Evolutionary conservation across 2,797 vertebrate genomes (phyloP).

Genomic region (Merluccius polli): DNA sequence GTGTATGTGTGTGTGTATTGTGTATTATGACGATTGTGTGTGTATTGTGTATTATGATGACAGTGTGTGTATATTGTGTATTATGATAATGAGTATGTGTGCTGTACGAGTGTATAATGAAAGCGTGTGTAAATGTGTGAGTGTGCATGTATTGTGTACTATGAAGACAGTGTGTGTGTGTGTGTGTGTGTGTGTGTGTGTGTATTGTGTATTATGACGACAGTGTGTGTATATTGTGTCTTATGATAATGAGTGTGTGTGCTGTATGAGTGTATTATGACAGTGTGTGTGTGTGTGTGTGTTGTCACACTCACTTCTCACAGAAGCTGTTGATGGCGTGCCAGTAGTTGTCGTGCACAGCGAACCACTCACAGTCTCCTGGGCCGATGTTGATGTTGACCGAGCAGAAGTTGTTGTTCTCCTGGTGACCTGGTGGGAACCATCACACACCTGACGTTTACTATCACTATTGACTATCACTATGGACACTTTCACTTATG

Average conservation of each 20-base stretch:
- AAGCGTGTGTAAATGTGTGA: not conserved
- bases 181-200: too few species aligned
- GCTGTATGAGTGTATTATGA: not conserved
- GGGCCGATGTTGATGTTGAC: constrained; percentile 85
- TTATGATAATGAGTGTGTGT: too few species aligned
- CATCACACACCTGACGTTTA: not conserved
- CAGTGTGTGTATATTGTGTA: not conserved
- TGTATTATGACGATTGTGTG: too few species aligned
- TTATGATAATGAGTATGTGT: too few species aligned
- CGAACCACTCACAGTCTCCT: constrained; percentile 83
- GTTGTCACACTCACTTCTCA: constrained; percentile 63
- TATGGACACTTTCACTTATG: too few species aligned
- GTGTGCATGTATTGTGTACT: not conserved
- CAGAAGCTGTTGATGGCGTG: constrained; percentile 79
- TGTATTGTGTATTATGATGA: too few species aligned
- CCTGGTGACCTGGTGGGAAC: constrained; percentile 75
- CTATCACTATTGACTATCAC: not conserved
- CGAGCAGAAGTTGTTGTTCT: constrained; percentile 85
- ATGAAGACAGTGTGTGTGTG: too few species aligned
- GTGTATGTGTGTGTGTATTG: too few species aligned
- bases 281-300: not conserved
- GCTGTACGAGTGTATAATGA: too few species aligned
- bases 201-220: too few species aligned
- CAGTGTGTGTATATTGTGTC: not conserved
- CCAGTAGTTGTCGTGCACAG: constrained; percentile 82